These are phyloP conservation scores for Leptinotarsa juncta DNA, from an alignment of 2,888 invertebrate species.

Conservation along the genomic window DNA sequence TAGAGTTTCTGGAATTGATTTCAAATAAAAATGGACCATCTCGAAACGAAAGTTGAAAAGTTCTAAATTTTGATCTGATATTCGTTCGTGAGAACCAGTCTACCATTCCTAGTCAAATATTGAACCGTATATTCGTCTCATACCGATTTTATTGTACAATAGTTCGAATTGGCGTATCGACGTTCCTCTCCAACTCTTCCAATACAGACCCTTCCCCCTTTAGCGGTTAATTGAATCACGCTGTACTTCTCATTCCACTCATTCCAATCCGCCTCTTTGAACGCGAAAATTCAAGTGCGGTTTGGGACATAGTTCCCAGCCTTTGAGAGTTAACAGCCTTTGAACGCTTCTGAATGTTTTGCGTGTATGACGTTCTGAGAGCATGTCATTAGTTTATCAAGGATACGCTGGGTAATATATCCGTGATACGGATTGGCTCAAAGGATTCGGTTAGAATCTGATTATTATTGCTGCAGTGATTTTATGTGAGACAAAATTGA, in stretches of 20 bases:
- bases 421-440: neutral
- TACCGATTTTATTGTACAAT: too few species aligned
- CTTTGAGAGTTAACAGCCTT: slow-evolving; percentile 8
- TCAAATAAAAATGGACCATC: too few species aligned
- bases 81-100: too few species aligned
- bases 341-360: slow-evolving; percentile 4
- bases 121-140: too few species aligned
- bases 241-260: neutral
- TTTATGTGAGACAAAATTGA: neutral
- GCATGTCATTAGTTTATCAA: slow-evolving; percentile 1
- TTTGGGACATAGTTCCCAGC: neutral
- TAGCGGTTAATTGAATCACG: neutral
- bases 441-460: neutral
- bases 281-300: neutral
- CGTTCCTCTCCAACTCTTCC: too few species aligned
- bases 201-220: too few species aligned
- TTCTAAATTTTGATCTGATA: too few species aligned
- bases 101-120: too few species aligned
- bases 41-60: too few species aligned
- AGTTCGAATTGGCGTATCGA: too few species aligned
- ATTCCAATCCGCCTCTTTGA: neutral
- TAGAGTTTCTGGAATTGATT: too few species aligned
- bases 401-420: neutral
- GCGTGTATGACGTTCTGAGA: neutral
- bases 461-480: neutral